phyloP scores from a whole-genome alignment of 2,888 invertebrate genomes.

The Drosophila affinis region DNA sequence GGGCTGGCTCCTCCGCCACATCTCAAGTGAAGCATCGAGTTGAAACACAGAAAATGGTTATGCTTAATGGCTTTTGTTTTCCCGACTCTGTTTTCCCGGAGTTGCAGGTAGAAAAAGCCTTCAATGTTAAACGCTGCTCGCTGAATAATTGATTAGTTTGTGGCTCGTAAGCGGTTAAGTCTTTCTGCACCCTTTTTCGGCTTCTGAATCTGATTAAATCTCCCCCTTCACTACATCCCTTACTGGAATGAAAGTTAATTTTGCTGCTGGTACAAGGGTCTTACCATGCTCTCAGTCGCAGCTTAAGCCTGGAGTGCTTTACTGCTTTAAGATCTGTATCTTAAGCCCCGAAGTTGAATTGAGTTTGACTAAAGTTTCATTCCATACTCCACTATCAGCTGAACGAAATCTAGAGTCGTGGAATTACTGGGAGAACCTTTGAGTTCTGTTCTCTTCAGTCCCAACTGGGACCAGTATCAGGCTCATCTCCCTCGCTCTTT shows the following conservation, averaged over 20 bases:
- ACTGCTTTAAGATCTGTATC: conserved; percentile 12
- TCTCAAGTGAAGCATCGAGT: conserved; percentile 68
- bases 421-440: not conserved
- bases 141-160: conserved; percentile 58
- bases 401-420: not conserved
- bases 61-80: conserved; percentile 68
- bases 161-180: conserved; percentile 7
- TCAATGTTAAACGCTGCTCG: conserved; percentile 36
- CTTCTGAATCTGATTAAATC: not conserved
- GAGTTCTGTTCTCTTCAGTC: not conserved
- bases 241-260: conserved; percentile 4
- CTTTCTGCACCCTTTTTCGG: not conserved
- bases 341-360: conserved; percentile 15
- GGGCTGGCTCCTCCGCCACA: conserved; percentile 56
- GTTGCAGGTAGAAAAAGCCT: conserved; percentile 14
- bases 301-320: conserved; percentile 14
- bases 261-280: conserved; percentile 15
- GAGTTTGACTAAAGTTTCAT: conserved; percentile 1
- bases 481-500: not conserved
- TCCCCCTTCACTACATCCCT: not conserved
- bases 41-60: conserved; percentile 70
- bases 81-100: conserved; percentile 2
- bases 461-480: not conserved
- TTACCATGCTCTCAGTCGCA: not conserved
- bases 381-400: not conserved